Evolutionary conservation across 2,113 vertebrate genomes (phyloP).

Genomic region (Archilochus colubris): DNA sequence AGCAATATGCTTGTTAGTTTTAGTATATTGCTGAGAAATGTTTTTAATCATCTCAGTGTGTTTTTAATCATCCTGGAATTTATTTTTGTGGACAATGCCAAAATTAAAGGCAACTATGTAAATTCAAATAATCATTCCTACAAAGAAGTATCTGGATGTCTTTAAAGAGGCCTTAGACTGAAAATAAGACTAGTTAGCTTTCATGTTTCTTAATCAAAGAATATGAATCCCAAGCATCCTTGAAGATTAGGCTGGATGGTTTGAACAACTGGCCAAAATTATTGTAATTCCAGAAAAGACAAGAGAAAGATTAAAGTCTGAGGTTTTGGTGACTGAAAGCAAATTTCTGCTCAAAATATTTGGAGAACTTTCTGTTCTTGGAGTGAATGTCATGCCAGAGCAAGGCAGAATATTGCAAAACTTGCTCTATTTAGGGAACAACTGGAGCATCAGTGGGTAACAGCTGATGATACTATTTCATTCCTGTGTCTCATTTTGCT

Average conservation of each 20-base stretch:
- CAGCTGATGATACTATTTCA: background rate
- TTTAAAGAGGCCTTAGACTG: background rate
- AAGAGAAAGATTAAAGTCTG: background rate
- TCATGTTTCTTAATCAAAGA: background rate
- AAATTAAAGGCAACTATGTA: conserved; percentile 33
- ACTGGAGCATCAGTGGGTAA: background rate
- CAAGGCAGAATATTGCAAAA: background rate
- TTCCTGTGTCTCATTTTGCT: background rate
- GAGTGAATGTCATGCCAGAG: background rate
- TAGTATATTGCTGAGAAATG: background rate
- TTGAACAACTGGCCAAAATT: background rate
- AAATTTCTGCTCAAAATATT: background rate
- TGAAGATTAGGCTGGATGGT: background rate
- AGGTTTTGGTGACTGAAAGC: background rate
- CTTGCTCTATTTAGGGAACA: background rate
- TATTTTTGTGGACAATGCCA: conserved; percentile 11
- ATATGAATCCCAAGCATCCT: background rate
- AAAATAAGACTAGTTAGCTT: background rate
- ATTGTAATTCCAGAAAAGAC: background rate
- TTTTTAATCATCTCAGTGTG: conserved; percentile 44
- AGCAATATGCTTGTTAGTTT: conserved; percentile 14
- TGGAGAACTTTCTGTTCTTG: background rate
- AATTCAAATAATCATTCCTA: background rate
- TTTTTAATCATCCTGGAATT: conserved; percentile 39
- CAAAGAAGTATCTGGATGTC: background rate